These are phyloP conservation scores for Petrocephalus microphthalmus DNA, from an alignment of 2,113 vertebrate species.

Conservation along the genomic window DNA sequence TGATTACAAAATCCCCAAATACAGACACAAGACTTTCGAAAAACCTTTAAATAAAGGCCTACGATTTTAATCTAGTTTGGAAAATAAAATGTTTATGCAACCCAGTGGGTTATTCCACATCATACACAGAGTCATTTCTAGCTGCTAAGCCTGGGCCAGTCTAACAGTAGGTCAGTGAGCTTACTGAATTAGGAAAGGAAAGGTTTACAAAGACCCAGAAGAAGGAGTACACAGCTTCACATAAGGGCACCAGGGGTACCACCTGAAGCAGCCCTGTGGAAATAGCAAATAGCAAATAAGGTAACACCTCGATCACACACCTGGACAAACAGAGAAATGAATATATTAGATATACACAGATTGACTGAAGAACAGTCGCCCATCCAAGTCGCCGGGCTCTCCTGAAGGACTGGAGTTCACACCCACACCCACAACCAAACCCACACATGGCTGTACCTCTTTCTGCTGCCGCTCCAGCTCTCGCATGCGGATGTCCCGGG, in stretches of 20 bases:
- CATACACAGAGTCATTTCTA: not conserved
- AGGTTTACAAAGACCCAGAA: not conserved
- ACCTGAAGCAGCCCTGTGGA: not conserved
- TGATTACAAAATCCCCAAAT: slow-evolving; percentile 1
- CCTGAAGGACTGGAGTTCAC: not conserved
- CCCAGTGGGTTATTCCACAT: not conserved
- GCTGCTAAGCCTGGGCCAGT: not conserved
- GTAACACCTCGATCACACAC: not conserved
- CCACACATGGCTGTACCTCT: slow-evolving; percentile 68
- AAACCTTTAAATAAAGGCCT: not conserved
- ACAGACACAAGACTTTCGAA: not conserved
- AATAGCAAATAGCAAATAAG: not conserved
- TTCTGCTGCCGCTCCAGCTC: slow-evolving; percentile 93
- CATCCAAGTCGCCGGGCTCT: not conserved
- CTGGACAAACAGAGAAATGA: not conserved
- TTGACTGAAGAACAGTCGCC: not conserved
- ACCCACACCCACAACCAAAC: not conserved
- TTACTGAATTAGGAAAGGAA: not conserved
- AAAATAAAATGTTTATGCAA: not conserved
- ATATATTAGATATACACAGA: not conserved
- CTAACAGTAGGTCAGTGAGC: not conserved
- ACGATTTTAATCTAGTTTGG: not conserved
- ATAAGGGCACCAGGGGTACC: not conserved
- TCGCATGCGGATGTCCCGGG: slow-evolving; percentile 93
- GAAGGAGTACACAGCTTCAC: not conserved